Base-by-base conservation (phyloP, 2,113 vertebrate species). In the Urocynchramus pylzowi region DNA sequence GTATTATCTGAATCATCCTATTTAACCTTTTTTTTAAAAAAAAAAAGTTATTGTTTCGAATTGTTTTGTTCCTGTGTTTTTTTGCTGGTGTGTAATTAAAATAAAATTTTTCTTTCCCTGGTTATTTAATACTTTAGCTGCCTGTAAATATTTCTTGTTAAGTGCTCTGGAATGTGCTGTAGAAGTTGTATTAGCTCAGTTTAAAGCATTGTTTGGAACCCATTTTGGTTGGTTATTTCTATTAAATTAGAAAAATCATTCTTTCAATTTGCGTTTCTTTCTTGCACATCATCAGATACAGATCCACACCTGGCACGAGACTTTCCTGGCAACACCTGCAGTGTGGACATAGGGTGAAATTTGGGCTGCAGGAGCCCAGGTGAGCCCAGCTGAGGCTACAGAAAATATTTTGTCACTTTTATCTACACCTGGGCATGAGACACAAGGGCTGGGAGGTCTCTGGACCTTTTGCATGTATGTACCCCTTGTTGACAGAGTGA, bases 121-220 rank as follows among this genome's bases (percentile, higher is more conserved):
- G 91, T 98, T 98, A 98, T 98, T 98, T 98, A 98, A 98, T 96
- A 97, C 93, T 63, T 97, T 97, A 98, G 96, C 97, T 98, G 97
- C 98, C 93, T 98, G 98, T 98, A 98, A 98, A 98, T 98, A 98
- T 96, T 98, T 97, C 97, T 97, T 98, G 98, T 98, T 97, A 97
- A 97, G 97, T 98, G 97, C 97, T 98, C 97, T 98, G 97, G 97
- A 98, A 98, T 97, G 98, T 98, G 97, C 97, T 98, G 97, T 98
- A 98, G 97, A 97, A 97, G 91, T 97, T 98, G 98, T 98, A 97
- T 85, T 97, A 97, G 97, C 95, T 98, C 96, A 77, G 96, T 98
- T 98, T 94, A 95, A 98, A 98, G 88, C 96, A 96, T 98, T 98
- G 98, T 98, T 98, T 98, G 95, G 95, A 97, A 98, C 93, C 68